These are phyloP conservation scores for Microcebus ravelobensis DNA, from an alignment of 2,113 vertebrate species.

Conservation along the genomic window DNA sequence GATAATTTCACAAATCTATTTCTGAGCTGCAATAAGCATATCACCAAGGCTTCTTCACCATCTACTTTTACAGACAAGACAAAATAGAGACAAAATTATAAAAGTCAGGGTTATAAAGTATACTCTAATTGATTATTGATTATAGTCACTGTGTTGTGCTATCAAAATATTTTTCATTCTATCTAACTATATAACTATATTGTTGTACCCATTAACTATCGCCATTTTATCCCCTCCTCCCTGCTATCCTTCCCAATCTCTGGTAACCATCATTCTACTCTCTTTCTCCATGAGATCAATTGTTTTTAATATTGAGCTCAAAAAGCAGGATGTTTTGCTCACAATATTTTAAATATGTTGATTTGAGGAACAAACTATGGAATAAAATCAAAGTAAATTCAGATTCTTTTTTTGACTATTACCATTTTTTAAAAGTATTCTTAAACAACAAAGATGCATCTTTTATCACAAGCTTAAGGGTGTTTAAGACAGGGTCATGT, in stretches of 20 bases:
- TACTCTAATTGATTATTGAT: no score
- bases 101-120: not conserved
- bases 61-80: not conserved
- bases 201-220: no score
- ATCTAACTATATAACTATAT: no score
- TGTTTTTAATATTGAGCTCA: no score
- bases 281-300: no score
- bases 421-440: not conserved
- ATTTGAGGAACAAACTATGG: not conserved
- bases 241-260: no score
- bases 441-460: not conserved
- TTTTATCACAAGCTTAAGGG: not conserved
- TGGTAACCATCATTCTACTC: no score
- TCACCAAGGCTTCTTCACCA: not conserved
- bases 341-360: not conserved
- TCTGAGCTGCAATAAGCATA: not conserved
- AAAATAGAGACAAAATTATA: not conserved
- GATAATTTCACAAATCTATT: slow-evolving; percentile 26
- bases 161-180: no score
- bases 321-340: not conserved
- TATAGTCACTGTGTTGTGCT: no score
- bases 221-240: no score
- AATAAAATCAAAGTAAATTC: not conserved
- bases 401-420: not conserved
- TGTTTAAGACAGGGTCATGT: not conserved